Conservation (phyloP, 2,113 vertebrate genomes). For the Hystrix cristata region DNA sequence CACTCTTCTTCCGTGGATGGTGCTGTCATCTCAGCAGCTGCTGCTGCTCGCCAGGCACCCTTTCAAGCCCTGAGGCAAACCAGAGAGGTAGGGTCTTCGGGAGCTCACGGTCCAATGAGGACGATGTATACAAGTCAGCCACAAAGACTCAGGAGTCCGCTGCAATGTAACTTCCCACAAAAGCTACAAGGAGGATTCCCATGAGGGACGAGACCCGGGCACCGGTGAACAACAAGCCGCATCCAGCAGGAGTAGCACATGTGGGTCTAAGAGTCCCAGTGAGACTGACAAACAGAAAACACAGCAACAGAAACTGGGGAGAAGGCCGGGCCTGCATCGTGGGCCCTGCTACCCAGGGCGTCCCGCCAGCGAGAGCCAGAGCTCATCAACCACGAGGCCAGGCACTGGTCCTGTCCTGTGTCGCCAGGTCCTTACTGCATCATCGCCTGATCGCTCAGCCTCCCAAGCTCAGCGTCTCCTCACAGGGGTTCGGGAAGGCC, state of each 20-base stretch:
- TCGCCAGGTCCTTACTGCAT: background rate
- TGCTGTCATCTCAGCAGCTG: background rate
- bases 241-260: background rate
- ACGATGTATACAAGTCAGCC: too few species aligned
- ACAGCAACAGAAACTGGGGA: background rate
- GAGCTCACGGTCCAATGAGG: background rate
- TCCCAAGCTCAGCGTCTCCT: background rate
- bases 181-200: background rate
- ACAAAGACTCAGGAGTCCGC: background rate
- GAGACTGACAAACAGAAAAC: background rate
- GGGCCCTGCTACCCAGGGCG: background rate
- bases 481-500: background rate
- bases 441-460: background rate
- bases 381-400: background rate
- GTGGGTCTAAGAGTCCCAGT: background rate
- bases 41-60: too few species aligned
- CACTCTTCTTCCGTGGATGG: background rate
- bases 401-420: background rate
- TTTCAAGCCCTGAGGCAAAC: background rate
- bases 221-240: background rate
- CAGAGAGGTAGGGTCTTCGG: background rate
- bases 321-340: background rate
- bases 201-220: background rate
- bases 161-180: fast-evolving
- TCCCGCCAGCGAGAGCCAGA: background rate